phyloP scores from a whole-genome alignment of 2,113 vertebrate genomes.

The Xiphophorus maculatus region DNA sequence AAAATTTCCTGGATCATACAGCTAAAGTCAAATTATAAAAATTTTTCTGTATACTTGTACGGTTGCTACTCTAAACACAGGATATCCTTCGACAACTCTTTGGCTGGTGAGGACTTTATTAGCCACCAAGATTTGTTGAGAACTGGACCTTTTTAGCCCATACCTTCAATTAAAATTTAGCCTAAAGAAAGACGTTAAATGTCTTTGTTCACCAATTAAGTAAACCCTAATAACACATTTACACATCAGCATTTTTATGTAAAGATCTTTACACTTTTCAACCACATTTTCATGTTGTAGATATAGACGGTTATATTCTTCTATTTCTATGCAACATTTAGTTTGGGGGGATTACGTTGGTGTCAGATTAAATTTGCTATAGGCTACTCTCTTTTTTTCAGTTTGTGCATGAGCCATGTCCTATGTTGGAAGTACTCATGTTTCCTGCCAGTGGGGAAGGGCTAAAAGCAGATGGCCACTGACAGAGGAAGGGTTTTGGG shows the following conservation, averaged over 20 bases:
- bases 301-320: neutral
- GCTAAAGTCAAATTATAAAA: neutral
- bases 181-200: too few species aligned
- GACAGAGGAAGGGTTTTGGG: slow-evolving; percentile 80
- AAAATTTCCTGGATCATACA: neutral
- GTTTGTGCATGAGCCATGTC: slow-evolving; percentile 59
- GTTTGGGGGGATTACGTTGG: slow-evolving; percentile 10
- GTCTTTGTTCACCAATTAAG: too few species aligned
- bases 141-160: too few species aligned
- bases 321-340: neutral
- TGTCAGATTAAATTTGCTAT: slow-evolving; percentile 37
- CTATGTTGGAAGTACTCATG: slow-evolving; percentile 72
- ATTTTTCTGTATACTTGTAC: too few species aligned
- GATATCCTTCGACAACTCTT: too few species aligned
- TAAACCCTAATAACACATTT: neutral
- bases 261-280: neutral
- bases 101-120: too few species aligned
- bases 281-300: neutral
- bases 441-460: slow-evolving; percentile 80
- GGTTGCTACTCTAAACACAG: too few species aligned
- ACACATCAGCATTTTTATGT: neutral
- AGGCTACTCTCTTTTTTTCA: slow-evolving; percentile 42
- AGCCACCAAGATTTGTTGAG: too few species aligned
- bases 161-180: too few species aligned
- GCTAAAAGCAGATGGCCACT: slow-evolving; percentile 82